These are phyloP conservation scores for Stomatorhinus walkeri DNA, from an alignment of 2,797 vertebrate species.

Conservation along the genomic window DNA sequence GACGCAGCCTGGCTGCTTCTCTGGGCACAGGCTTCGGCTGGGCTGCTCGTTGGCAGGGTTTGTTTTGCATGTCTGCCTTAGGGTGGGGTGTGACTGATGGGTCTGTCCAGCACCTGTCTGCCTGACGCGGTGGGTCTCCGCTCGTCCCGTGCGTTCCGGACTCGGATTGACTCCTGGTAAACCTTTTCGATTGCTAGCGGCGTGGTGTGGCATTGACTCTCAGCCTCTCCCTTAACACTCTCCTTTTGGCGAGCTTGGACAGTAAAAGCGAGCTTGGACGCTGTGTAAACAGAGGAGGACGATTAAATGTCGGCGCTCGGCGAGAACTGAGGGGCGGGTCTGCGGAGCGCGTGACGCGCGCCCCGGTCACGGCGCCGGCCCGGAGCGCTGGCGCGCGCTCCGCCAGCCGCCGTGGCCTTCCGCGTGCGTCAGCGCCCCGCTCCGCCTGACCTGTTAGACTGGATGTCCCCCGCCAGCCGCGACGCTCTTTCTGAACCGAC, in stretches of 20 bases:
- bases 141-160: neutral
- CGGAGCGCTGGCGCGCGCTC: neutral
- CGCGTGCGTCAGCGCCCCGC: neutral
- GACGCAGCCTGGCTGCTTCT: neutral
- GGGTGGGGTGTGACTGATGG: neutral
- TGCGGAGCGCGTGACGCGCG: neutral
- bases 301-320: neutral
- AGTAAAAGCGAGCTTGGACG: neutral
- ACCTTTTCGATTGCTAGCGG: neutral
- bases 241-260: neutral
- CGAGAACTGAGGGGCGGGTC: neutral
- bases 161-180: neutral
- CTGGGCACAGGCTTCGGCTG: neutral
- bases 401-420: neutral
- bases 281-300: slow-evolving; percentile 1
- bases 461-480: neutral
- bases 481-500: neutral
- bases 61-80: neutral
- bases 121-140: neutral
- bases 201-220: neutral
- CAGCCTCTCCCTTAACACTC: neutral
- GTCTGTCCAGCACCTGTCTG: neutral
- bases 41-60: neutral
- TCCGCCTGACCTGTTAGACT: neutral
- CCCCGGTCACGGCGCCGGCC: neutral